A percentile compares a stretch with the other conserved stretches of the same genome.
phyloP scores from a whole-genome alignment of 2,113 vertebrate genomes.

The Phalacrocorax aristotelis region DNA sequence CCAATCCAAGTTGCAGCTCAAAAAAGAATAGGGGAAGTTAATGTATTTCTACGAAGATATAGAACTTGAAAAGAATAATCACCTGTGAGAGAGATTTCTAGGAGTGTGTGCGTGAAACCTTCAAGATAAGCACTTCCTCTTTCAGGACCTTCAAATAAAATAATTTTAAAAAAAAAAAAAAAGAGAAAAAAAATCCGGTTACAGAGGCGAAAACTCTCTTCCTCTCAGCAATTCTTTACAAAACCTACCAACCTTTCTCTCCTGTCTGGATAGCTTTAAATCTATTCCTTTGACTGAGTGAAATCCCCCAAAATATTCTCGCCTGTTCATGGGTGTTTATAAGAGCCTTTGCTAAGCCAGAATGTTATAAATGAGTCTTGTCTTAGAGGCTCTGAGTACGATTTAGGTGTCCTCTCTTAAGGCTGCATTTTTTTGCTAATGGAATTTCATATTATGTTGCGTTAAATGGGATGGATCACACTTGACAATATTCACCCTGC shows the following conservation, averaged over 20 bases:
- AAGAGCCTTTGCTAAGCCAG: background rate
- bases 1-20: background rate
- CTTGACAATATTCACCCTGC: background rate
- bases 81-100: background rate
- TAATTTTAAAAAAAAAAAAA: background rate
- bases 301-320: background rate
- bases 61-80: background rate
- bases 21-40: background rate
- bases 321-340: background rate
- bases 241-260: background rate
- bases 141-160: background rate
- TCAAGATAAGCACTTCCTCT: conserved; percentile 18
- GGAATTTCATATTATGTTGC: background rate
- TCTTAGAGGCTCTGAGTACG: background rate
- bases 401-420: background rate
- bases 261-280: background rate
- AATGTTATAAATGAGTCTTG: background rate
- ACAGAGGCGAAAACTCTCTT: background rate
- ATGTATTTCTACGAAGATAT: background rate
- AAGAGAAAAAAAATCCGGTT: background rate
- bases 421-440: background rate
- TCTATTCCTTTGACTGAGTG: background rate
- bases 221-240: background rate
- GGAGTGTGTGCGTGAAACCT: background rate
- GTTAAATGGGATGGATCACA: background rate